Evolutionary conservation across 2,797 vertebrate genomes (phyloP).

Genomic region (Peromyscus melanophrys): DNA sequence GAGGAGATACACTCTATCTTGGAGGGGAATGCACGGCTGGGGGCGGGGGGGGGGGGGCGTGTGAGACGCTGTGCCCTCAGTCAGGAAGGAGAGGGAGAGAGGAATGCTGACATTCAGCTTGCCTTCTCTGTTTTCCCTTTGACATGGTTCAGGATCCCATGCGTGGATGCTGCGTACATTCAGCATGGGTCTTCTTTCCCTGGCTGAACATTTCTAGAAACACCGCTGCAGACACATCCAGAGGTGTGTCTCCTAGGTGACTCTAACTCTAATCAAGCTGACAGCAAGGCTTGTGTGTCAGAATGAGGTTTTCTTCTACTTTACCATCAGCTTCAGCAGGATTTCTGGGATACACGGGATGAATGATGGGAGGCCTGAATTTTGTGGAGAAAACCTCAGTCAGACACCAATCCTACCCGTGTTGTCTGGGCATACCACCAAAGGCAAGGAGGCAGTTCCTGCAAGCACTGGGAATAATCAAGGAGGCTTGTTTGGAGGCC

Average conservation of each 20-base stretch:
- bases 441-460: neutral
- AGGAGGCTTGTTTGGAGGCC: neutral
- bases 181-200: neutral
- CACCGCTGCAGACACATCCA: neutral
- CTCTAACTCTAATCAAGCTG: neutral
- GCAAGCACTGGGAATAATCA: neutral
- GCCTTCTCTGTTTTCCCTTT: neutral
- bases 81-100: too few relatives aligned
- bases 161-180: neutral
- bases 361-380: rapidly evolving
- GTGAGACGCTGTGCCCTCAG: neutral
- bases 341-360: neutral
- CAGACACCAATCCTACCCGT: neutral
- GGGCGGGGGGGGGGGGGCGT: too few relatives aligned
- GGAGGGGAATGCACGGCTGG: neutral
- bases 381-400: too few relatives aligned
- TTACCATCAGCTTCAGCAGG: neutral
- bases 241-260: neutral
- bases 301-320: neutral
- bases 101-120: neutral
- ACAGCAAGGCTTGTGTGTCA: neutral
- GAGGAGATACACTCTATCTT: neutral
- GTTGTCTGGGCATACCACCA: neutral
- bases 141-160: neutral
- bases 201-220: neutral